Evolutionary conservation across 2,113 vertebrate species (phyloP).

Genomic region (Panurus biarmicus): DNA sequence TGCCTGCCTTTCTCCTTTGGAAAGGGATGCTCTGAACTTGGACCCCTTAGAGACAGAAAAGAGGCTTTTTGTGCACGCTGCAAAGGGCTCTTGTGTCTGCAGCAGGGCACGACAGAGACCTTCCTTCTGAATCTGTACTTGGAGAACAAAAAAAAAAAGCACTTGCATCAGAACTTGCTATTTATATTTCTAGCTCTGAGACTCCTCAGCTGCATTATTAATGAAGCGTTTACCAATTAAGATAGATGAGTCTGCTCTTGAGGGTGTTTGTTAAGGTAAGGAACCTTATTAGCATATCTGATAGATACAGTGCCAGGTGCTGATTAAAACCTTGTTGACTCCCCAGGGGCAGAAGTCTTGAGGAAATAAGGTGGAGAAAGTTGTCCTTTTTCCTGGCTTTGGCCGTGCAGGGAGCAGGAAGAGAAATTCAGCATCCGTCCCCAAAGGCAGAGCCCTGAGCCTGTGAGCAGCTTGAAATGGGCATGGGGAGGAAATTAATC

Average conservation of each 20-base stretch:
- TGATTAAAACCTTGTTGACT: constrained; percentile 60
- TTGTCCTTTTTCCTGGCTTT: constrained; percentile 2
- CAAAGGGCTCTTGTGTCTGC: constrained; percentile 40
- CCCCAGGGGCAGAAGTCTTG: constrained; percentile 28
- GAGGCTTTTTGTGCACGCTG: constrained; percentile 20
- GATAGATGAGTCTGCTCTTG: constrained; percentile 70
- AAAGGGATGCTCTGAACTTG: constrained; percentile 9
- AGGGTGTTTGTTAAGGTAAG: constrained; percentile 76
- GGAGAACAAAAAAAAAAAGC: background rate
- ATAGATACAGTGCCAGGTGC: constrained; percentile 64
- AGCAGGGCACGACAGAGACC: background rate
- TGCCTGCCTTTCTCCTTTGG: background rate
- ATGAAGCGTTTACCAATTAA: constrained; percentile 75
- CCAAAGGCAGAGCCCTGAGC: background rate
- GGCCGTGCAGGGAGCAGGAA: background rate
- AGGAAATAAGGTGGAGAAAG: constrained; percentile 28
- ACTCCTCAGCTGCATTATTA: constrained; percentile 72
- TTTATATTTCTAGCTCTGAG: constrained; percentile 59
- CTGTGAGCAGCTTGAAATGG: background rate
- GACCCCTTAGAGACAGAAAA: background rate
- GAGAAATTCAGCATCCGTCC: background rate
- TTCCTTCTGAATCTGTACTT: constrained; percentile 19
- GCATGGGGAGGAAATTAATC: constrained; percentile 40
- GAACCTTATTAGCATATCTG: constrained; percentile 74
- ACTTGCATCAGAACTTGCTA: constrained; percentile 64